phyloP scores from a whole-genome alignment of 2,797 vertebrate genomes.

The Danio tinwini region DNA sequence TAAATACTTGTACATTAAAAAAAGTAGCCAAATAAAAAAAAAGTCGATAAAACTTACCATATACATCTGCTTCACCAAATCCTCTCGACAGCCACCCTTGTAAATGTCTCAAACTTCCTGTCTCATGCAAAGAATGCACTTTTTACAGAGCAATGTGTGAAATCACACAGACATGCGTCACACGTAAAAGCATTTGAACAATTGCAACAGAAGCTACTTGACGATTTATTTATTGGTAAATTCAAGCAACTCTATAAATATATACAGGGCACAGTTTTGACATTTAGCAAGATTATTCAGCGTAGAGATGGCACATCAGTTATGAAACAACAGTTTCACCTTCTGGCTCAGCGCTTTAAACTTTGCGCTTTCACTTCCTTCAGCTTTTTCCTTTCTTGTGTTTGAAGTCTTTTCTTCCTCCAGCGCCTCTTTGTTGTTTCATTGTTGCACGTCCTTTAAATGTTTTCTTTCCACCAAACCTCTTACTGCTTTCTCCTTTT shows the following conservation, averaged over 20 bases:
- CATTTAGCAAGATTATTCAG: background rate
- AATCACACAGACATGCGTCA: background rate
- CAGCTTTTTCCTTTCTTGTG: slow-evolving; percentile 74
- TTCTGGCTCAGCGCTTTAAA: background rate
- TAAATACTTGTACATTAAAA: background rate
- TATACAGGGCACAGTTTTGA: slow-evolving; percentile 41
- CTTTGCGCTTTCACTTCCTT: slow-evolving; percentile 35
- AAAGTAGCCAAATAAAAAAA: background rate
- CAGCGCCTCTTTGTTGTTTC: slow-evolving; percentile 62
- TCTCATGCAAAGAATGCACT: background rate
- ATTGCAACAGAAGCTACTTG: background rate
- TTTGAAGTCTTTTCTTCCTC: slow-evolving; percentile 71
- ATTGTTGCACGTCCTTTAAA: slow-evolving; percentile 48
- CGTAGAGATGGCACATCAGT: background rate
- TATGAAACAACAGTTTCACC: background rate
- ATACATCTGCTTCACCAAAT: background rate
- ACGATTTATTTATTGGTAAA: slow-evolving; percentile 30
- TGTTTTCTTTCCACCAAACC: slow-evolving; percentile 67
- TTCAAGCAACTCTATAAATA: slow-evolving; percentile 13
- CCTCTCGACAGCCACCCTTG: too few relatives aligned
- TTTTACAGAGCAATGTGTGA: background rate
- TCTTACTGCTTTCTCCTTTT: slow-evolving; percentile 50
- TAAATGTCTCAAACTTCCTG: background rate
- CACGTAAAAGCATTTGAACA: background rate
- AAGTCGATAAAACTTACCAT: slow-evolving; percentile 23